Base-by-base conservation (phyloP, 1,140 invertebrate species). In the Trialeurodes vaporariorum region DNA sequence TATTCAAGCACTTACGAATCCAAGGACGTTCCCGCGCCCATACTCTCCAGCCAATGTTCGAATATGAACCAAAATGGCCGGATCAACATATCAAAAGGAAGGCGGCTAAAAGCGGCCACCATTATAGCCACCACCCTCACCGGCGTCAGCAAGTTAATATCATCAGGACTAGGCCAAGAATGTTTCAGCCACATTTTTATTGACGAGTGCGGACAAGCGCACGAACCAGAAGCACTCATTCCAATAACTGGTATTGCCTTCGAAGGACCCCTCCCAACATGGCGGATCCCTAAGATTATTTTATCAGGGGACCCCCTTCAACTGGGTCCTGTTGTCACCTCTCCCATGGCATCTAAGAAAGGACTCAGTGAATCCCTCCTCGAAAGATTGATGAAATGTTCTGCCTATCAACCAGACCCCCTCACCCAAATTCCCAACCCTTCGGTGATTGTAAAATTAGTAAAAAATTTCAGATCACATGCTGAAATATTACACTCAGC, bases 241-340 rank as follows among this genome's bases (percentile, higher is more conserved):
- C 34, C 34, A 9, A 5, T 49, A 5, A 49, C 34, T 9, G 5
- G 5, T 5, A 49, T 49, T 49, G 34, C 5, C 34, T 49, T 17
- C 34, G 34, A 49, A 49, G 34, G 77, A 68, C n/a, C n/a, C n/a
- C n/a, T n/a, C n/a, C n/a, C n/a, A n/a, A n/a, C n/a, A n/a, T n/a
- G n/a, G n/a, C 34, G 34, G 5, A 49, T 17, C 34, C 84, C 85
- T 1, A 87, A 89, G 78, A 83, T 93, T 5, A 79, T 96, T 69
- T 78, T 97, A 2, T 90, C 92, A 68, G 94, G 94, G 9, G 94
- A 97, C 83, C 94, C 92, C n/a, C 81, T 87, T 76, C 95, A 98
- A 78, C 81, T 98, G 27, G 93, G 93, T 0, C 91, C 94, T 5
- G 84, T 95, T 11, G 78, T 94, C 12, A 77, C 84, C 65, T 92